These are phyloP conservation scores for Drosophila sulfurigaster DNA, from an alignment of 1,140 invertebrate species.

Conservation along the genomic window DNA sequence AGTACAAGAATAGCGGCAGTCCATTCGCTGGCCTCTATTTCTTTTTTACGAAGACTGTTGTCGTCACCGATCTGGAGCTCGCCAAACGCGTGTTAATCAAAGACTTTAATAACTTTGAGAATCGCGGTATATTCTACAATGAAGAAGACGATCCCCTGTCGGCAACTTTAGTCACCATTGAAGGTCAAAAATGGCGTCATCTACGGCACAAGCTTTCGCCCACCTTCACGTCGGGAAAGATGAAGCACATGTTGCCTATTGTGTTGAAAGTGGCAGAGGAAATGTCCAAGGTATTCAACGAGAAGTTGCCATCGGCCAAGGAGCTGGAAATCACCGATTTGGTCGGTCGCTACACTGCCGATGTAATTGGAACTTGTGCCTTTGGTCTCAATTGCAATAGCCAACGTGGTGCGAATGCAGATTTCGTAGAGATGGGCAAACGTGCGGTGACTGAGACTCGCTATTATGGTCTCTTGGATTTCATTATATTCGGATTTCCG, in stretches of 20 bases:
- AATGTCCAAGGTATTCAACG: constrained; percentile 71
- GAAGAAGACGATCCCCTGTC: constrained; percentile 85
- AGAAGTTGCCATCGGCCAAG: constrained; percentile 15
- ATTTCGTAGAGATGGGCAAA: constrained; percentile 85
- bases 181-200: constrained; percentile 86
- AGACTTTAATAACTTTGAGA: constrained; percentile 86
- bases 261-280: constrained; percentile 78
- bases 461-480: constrained; percentile 47
- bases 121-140: constrained; percentile 85
- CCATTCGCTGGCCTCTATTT: constrained; percentile 72
- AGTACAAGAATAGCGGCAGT: constrained; percentile 47
- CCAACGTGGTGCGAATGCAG: constrained; percentile 82
- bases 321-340: constrained; percentile 79
- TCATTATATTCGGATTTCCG: constrained; percentile 61
- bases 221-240: constrained; percentile 87
- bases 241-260: constrained; percentile 86
- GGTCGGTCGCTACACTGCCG: constrained; percentile 84
- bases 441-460: constrained; percentile 59
- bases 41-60: constrained; percentile 51
- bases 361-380: constrained; percentile 85
- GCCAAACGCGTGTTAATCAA: constrained; percentile 87
- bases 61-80: constrained; percentile 86
- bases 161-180: constrained; percentile 84
- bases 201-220: constrained; percentile 86
- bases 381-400: constrained; percentile 85